Conservation (phyloP, 1,140 invertebrate genomes). For the Papilio dardanus region DNA sequence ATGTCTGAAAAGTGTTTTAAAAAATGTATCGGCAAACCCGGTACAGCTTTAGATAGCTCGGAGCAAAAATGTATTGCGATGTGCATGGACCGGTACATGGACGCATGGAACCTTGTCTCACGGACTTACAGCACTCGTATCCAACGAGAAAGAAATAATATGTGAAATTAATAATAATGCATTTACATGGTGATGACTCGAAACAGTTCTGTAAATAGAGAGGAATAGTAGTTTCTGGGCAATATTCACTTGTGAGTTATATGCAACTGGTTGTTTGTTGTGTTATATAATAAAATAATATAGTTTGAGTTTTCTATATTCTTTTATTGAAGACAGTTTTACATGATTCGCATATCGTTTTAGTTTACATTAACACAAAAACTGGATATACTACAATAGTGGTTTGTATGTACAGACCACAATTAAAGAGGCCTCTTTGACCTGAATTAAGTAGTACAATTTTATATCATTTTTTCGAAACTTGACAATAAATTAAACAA, state of each 20-base stretch:
- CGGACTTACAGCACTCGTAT: slow-evolving; percentile 92
- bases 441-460: not conserved
- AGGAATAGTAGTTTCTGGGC: slow-evolving; percentile 66
- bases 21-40: slow-evolving; percentile 96
- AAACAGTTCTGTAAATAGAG: slow-evolving; percentile 74
- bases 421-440: not conserved
- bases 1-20: slow-evolving; percentile 99
- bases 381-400: not conserved
- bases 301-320: slow-evolving; percentile 54
- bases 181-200: slow-evolving; percentile 47
- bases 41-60: slow-evolving; percentile 93
- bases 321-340: slow-evolving; percentile 18
- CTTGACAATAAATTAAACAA: not conserved
- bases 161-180: slow-evolving; percentile 63
- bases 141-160: slow-evolving; percentile 87
- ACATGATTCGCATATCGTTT: not conserved
- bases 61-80: slow-evolving; percentile 99
- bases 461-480: not conserved
- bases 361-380: not conserved
- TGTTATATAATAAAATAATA: slow-evolving; percentile 73
- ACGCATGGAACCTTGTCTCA: slow-evolving; percentile 95
- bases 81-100: slow-evolving; percentile 99
- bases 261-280: slow-evolving; percentile 59
- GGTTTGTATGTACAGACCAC: not conserved
- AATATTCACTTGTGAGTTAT: slow-evolving; percentile 68